phyloP scores from a whole-genome alignment of 2,797 vertebrate species.

The Monodelphis domestica region DNA sequence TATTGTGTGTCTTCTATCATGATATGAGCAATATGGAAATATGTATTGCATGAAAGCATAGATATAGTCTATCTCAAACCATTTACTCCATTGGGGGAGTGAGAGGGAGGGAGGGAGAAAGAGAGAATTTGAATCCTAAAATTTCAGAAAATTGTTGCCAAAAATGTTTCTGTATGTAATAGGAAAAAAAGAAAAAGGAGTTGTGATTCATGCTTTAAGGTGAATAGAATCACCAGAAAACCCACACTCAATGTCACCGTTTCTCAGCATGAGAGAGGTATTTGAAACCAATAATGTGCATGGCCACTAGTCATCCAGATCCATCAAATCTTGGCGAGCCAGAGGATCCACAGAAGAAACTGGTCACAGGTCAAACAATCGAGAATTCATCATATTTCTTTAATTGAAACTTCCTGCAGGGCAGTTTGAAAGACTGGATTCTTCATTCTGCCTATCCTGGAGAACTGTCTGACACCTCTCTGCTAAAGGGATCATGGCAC shows the following conservation, averaged over 20 bases:
- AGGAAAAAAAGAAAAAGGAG: too few relatives aligned
- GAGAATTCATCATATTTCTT: accelerated
- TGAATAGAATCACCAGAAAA: constrained; percentile 37
- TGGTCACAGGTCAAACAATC: constrained; percentile 68
- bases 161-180: too few relatives aligned
- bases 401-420: neutral
- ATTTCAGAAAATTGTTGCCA: too few relatives aligned
- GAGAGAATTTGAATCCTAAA: too few relatives aligned
- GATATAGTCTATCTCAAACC: too few relatives aligned
- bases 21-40: too few relatives aligned
- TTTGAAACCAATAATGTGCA: constrained; percentile 71
- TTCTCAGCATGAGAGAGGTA: accelerated
- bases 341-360: constrained; percentile 79
- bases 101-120: too few relatives aligned
- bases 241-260: constrained; percentile 63
- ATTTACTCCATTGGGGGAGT: too few relatives aligned
- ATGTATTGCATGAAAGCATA: too few relatives aligned
- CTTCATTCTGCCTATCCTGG: neutral
- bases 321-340: constrained; percentile 79
- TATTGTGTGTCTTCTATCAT: too few relatives aligned
- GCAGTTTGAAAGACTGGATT: accelerated
- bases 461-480: neutral
- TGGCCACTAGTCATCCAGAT: constrained; percentile 66
- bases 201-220: too few relatives aligned
- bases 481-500: constrained; percentile 60